Base-by-base conservation (phyloP, 2,888 invertebrate species). In the Meandrusa payeni region DNA sequence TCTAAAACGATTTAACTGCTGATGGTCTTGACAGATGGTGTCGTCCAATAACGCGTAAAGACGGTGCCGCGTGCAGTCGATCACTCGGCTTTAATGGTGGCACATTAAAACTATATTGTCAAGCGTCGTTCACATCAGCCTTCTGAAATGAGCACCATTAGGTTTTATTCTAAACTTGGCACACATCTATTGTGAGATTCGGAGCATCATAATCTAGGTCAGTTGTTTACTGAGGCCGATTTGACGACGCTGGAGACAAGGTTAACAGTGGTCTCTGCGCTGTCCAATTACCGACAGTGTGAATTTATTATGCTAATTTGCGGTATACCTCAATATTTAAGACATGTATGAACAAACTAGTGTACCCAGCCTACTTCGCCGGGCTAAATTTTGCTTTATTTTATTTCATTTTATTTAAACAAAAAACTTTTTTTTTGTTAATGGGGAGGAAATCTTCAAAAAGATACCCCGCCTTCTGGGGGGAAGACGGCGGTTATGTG, bases 161-260 rank as follows among this genome's bases (percentile, higher is more conserved):
- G 24, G 53, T 62, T 59, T n/a, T 57, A 57, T 59, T 65, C 55
- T 69, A 69, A 74, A 71, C 71, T 76, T 70, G 72, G 69, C 74
- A 72, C 69, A 69, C 68, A 74, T 76, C 63, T 64, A 52, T 59
- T 58, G 53, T 61, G 64, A 72, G 69, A 83, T 83, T 76, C 73
- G 69, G 78, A 76, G 74, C 76, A 66, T 66, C 67, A 65, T 64
- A 70, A 81, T 73, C 77, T 80, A 64, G 82, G 83, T 79, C 85
- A 83, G 66, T 81, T 77, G 79, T 54, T 79, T 75, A 71, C 79
- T 80, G 76, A 75, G 69, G 63, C 80, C 57, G 53, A 50, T 57
- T 64, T 61, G 57, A 58, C 59, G 58, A 55, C 54, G 10, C 2
- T 47, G 44, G 40, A 51, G 55, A 50, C 54, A 53, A 47, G 48